Percentiles rank a stretch among this genome's conserved stretches.
Evolutionary conservation across 2,797 vertebrate species (phyloP).

Genomic region (Karalla daura): DNA sequence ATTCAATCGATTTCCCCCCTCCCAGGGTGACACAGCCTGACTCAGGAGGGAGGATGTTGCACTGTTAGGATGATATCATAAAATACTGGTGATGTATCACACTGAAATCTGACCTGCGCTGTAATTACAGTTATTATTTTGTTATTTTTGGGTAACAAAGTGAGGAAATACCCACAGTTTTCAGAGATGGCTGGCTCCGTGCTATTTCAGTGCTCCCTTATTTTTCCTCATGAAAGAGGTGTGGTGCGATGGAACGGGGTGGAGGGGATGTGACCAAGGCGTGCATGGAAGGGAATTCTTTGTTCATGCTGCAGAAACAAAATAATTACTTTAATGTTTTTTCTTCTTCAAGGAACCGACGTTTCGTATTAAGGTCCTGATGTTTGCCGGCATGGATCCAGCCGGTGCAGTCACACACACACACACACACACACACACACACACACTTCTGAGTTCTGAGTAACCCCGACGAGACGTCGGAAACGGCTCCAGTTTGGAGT

Average conservation of each 20-base stretch:
- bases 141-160: too few relatives aligned
- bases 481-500: not conserved
- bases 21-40: constrained; percentile 30
- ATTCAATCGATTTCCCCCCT: not conserved
- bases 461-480: not conserved
- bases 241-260: constrained; percentile 37
- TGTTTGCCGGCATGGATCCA: not conserved
- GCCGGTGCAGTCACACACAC: constrained; percentile 1
- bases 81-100: too few relatives aligned
- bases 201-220: constrained; percentile 13
- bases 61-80: too few relatives aligned
- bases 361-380: not conserved
- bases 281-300: constrained; percentile 31
- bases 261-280: constrained; percentile 53
- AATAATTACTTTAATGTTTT: constrained; percentile 51
- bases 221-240: constrained; percentile 38
- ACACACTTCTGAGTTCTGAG: too few relatives aligned
- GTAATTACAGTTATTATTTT: too few relatives aligned
- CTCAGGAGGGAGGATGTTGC: constrained; percentile 5
- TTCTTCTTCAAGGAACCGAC: constrained; percentile 15
- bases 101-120: too few relatives aligned
- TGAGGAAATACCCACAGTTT: not conserved
- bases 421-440: too few relatives aligned
- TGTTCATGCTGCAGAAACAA: constrained; percentile 55
- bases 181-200: not conserved